Conservation (phyloP, 1,140 invertebrate species). For the Brachionus rubens region DNA sequence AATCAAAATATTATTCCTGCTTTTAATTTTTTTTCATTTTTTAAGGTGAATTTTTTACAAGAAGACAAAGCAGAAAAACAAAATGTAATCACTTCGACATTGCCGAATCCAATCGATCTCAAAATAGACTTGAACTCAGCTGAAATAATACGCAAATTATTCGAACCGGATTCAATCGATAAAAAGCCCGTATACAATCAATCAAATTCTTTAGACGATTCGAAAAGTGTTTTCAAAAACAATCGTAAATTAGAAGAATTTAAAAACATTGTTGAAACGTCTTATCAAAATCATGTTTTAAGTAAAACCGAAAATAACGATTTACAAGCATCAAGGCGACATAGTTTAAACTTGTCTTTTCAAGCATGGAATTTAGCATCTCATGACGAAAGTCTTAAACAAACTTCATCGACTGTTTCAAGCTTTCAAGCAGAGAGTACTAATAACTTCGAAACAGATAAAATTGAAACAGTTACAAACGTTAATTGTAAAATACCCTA, state of each 20-base stretch:
- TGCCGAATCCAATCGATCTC: neutral
- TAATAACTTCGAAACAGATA: neutral
- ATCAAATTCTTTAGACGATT: neutral
- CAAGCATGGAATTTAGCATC: constrained; percentile 15
- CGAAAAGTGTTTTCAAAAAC: constrained; percentile 8
- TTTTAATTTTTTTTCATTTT: too few relatives aligned
- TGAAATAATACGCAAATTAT: constrained; percentile 12
- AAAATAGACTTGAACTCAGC: neutral
- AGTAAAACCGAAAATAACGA: neutral
- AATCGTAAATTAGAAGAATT: constrained; percentile 30
- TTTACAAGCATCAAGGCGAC: neutral
- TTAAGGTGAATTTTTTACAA: neutral
- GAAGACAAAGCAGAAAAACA: neutral
- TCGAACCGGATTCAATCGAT: neutral
- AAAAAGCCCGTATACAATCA: neutral
- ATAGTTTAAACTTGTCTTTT: neutral
- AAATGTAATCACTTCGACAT: too few relatives aligned
- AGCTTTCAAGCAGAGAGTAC: neutral
- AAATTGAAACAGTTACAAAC: neutral
- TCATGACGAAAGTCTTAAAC: neutral
- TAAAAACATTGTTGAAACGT: constrained; percentile 31
- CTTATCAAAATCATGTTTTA: constrained; percentile 36
- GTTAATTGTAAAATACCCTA: constrained; percentile 26
- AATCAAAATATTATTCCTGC: too few relatives aligned
- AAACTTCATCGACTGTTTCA: neutral